Percentiles rank a stretch among this genome's conserved stretches.
Evolutionary conservation across 2,888 invertebrate species (phyloP).

Genomic region (Lasioglossum marginatum): DNA sequence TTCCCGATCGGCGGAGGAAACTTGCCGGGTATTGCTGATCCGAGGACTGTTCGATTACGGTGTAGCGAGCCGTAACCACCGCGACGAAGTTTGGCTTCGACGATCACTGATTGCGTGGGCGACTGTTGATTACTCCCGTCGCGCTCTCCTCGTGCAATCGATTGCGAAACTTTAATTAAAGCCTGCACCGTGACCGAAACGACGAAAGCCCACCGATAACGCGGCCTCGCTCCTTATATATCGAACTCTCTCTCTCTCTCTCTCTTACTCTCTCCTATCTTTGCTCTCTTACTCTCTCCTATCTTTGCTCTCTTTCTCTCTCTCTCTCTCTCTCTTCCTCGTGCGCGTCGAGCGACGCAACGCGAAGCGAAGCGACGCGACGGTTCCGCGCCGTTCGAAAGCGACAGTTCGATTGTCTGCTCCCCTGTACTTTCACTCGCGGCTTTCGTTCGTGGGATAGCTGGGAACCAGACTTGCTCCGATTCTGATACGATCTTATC

Average conservation of each 20-base stretch:
- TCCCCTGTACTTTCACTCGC: constrained; percentile 36
- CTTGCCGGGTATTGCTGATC: constrained; percentile 44
- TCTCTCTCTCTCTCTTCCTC: neutral
- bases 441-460: neutral
- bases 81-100: constrained; percentile 73
- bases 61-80: constrained; percentile 58
- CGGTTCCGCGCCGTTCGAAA: constrained; percentile 33
- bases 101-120: constrained; percentile 73
- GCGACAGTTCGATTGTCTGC: constrained; percentile 46
- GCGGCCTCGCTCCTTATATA: constrained; percentile 51
- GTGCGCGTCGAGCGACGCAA: neutral
- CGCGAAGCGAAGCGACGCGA: neutral
- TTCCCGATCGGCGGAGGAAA: constrained; percentile 22
- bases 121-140: constrained; percentile 73
- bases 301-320: neutral
- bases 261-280: neutral
- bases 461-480: neutral
- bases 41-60: constrained; percentile 62
- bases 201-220: constrained; percentile 62
- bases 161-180: constrained; percentile 77
- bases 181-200: constrained; percentile 69
- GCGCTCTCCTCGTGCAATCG: constrained; percentile 66
- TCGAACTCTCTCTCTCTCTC: neutral
- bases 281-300: neutral
- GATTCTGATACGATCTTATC: constrained; percentile 2